Evolutionary conservation across 2,113 vertebrate species (phyloP).

Genomic region (Callipepla squamata): DNA sequence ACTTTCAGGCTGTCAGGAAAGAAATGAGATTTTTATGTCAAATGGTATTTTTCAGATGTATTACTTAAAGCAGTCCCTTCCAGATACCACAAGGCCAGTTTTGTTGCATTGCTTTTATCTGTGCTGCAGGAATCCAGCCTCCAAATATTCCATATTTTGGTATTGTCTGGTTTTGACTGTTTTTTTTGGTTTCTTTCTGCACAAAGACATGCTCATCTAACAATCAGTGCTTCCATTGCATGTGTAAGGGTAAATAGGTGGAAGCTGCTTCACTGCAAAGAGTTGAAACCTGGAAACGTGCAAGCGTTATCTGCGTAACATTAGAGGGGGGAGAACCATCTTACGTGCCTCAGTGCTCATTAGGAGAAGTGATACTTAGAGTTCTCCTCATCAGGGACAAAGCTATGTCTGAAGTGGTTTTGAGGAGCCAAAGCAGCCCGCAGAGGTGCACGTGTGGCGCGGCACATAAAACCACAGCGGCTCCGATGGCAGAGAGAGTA

Average conservation of each 20-base stretch:
- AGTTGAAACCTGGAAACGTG: not conserved
- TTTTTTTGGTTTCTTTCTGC: not conserved
- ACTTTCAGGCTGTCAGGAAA: not conserved
- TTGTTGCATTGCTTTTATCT: accelerated
- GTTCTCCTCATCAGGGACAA: not conserved
- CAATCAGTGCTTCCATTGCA: not conserved
- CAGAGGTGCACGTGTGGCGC: not conserved
- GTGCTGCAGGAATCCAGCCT: not conserved
- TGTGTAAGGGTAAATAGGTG: not conserved
- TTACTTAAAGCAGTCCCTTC: not conserved
- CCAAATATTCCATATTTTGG: not conserved
- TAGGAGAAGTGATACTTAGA: not conserved
- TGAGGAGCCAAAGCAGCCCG: not conserved
- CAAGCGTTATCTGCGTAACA: accelerated
- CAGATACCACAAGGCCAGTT: not conserved
- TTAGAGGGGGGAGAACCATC: not conserved
- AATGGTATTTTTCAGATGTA: not conserved
- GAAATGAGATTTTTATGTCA: conserved; percentile 27
- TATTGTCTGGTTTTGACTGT: not conserved
- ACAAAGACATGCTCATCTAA: not conserved
- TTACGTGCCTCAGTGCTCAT: not conserved
- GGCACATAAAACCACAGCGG: not conserved
- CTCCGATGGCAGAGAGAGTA: not conserved
- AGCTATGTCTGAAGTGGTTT: conserved; percentile 47
- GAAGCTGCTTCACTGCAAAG: not conserved